phyloP scores from a whole-genome alignment of 2,888 invertebrate genomes.

The Rhodophaea formosa region DNA sequence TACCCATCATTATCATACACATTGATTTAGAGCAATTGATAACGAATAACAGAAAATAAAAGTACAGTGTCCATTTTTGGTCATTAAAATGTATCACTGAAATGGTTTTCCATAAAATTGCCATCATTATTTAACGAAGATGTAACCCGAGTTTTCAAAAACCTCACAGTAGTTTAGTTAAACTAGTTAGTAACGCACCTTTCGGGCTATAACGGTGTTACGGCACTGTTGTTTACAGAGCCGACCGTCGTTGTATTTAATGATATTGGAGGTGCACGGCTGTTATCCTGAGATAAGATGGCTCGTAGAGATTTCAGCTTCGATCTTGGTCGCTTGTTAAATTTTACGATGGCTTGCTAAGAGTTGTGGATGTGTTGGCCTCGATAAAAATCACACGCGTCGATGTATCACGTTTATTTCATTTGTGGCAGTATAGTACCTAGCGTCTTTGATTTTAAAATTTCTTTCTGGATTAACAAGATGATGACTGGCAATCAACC shows the following conservation, averaged over 20 bases:
- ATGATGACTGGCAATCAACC: too few species aligned
- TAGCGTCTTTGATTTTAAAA: too few species aligned
- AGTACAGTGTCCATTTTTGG: too few species aligned
- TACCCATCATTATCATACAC: too few species aligned
- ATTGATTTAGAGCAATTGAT: too few species aligned
- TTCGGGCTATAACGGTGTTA: slow-evolving; percentile 11
- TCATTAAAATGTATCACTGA: too few species aligned
- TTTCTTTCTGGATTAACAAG: too few species aligned
- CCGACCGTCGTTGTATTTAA: slow-evolving; percentile 16
- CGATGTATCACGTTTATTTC: too few species aligned
- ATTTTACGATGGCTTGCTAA: slow-evolving; percentile 6
- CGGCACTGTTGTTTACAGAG: slow-evolving; percentile 14
- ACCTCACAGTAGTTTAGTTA: slow-evolving; percentile 5
- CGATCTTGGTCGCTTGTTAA: slow-evolving; percentile 11
- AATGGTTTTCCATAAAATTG: too few species aligned
- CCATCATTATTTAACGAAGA: neutral
- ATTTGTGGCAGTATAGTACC: too few species aligned
- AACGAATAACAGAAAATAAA: too few species aligned
- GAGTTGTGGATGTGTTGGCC: neutral
- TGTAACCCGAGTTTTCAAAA: neutral
- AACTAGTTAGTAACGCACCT: slow-evolving; percentile 7
- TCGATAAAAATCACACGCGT: neutral
- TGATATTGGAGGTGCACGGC: slow-evolving; percentile 14
- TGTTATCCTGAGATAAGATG: neutral
- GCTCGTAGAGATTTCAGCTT: slow-evolving; percentile 11